Percentiles rank a stretch among this genome's conserved stretches.
Conservation (phyloP, 2,797 vertebrate genomes). For the Hydrolagus colliei region DNA sequence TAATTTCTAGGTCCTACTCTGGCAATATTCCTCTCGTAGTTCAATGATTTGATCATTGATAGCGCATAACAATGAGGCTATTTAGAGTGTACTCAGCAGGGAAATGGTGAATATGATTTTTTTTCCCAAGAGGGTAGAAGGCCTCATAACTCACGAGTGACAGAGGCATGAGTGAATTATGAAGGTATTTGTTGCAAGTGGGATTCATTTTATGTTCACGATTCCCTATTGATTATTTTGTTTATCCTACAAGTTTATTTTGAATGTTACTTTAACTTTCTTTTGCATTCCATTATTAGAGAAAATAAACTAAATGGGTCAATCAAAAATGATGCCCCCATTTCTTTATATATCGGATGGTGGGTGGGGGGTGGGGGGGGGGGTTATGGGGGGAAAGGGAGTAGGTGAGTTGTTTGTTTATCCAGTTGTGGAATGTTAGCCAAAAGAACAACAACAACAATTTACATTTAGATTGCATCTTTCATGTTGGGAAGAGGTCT, state of each 20-base stretch:
- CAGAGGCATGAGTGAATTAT: conserved; percentile 11
- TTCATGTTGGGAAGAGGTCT: too few relatives aligned
- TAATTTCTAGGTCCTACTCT: conserved; percentile 13
- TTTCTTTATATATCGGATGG: too few relatives aligned
- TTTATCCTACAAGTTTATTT: not conserved
- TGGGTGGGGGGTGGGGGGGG: too few relatives aligned
- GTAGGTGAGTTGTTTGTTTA: too few relatives aligned
- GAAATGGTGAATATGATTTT: conserved; percentile 12
- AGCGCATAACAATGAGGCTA: not conserved
- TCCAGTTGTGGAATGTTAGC: too few relatives aligned
- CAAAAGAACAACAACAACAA: too few relatives aligned
- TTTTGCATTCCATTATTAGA: too few relatives aligned
- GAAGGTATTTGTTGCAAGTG: conserved; percentile 3
- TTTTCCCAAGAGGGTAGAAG: not conserved
- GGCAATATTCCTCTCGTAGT: not conserved
- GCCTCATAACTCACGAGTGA: conserved; percentile 3
- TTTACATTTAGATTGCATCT: too few relatives aligned
- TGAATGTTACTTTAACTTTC: not conserved
- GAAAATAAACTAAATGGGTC: too few relatives aligned
- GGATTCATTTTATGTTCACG: not conserved
- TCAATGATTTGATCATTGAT: conserved; percentile 24
- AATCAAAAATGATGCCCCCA: too few relatives aligned
- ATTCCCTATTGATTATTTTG: not conserved
- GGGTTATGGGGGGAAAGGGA: too few relatives aligned
- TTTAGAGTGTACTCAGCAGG: conserved; percentile 9